Conservation (phyloP, 2,113 vertebrate species). For the Micronycteris hirsuta region DNA sequence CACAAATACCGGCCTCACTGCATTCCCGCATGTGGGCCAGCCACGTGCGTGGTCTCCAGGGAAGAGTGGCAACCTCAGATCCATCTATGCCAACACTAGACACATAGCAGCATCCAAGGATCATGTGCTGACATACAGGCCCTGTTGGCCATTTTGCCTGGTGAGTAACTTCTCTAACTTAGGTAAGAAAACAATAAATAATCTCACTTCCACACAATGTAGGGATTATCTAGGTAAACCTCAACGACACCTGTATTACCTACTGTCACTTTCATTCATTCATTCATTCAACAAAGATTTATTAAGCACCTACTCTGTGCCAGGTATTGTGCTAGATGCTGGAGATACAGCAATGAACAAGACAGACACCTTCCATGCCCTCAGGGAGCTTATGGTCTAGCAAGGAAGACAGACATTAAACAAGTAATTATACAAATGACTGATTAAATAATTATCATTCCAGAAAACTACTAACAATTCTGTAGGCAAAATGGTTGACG, state of each 20-base stretch:
- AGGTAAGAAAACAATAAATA: neutral
- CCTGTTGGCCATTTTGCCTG: neutral
- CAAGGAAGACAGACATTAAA: conserved; percentile 20
- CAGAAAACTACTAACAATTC: neutral
- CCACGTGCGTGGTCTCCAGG: neutral
- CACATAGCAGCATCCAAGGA: neutral
- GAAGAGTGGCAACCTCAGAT: neutral
- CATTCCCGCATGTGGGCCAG: neutral
- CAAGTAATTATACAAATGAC: conserved; percentile 25
- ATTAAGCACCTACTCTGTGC: conserved; percentile 38
- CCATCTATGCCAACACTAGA: neutral
- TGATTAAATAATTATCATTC: neutral
- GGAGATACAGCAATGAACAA: conserved; percentile 43
- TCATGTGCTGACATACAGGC: neutral
- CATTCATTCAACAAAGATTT: conserved; percentile 24
- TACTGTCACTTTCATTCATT: conserved; percentile 15
- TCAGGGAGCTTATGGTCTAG: conserved; percentile 9
- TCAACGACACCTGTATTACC: neutral
- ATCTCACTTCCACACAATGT: neutral
- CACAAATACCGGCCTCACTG: neutral
- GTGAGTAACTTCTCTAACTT: neutral
- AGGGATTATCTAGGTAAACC: neutral
- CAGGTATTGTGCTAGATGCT: conserved; percentile 44
- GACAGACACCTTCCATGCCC: conserved; percentile 38
- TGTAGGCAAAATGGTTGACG: neutral